Base-by-base conservation (phyloP, 2,888 invertebrate species). In the Leucozona laternaria region DNA sequence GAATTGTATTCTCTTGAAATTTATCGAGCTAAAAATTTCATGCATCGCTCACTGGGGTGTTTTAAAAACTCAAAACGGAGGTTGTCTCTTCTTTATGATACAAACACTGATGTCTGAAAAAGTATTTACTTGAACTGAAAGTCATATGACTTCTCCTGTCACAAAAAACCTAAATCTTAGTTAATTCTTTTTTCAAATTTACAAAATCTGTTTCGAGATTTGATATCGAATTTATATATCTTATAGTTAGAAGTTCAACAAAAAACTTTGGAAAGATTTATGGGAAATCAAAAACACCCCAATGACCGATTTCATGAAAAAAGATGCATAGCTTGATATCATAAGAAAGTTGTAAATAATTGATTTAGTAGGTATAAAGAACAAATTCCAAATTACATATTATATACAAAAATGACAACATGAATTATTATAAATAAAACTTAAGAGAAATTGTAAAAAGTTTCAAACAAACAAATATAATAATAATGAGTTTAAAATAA, bases 31-130 rank as follows among this genome's bases (percentile, higher is more conserved):
- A 5, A 8, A 28, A 5, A 28, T 28, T 15, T 31, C 72, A 81
- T 81, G 85, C 85, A 73, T 10, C 64, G 86, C 82, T 86, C 70
- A 40, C n/a, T 86, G 86, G 86, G 64, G 50, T 78, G 86, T 64
- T 85, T 8, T 2, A 45, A 48, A 15, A 34, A 15, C 31, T 20
- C 15, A 17, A 17, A 17, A 17, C n/a, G 0, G n/a, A 17, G 43
- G 3, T 25, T 15, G 2, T 43, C 43, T 43, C 43, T 64, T 6
- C n/a, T 45, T 13, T 4, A 2, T 48, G 31, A 20, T 66, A 0
- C 7, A 11, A 8, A 5, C 11, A 53, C 13, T 6, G 50, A 25
- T n/a, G 11, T 34, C 4, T 17, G 37, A 13, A 53, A 17, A 37
- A 7, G 31, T 8, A 64, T 43, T 64, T 58, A 37, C 8, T 8